phyloP scores from a whole-genome alignment of 2,888 invertebrate species.

The Leptogaster cylindrica region DNA sequence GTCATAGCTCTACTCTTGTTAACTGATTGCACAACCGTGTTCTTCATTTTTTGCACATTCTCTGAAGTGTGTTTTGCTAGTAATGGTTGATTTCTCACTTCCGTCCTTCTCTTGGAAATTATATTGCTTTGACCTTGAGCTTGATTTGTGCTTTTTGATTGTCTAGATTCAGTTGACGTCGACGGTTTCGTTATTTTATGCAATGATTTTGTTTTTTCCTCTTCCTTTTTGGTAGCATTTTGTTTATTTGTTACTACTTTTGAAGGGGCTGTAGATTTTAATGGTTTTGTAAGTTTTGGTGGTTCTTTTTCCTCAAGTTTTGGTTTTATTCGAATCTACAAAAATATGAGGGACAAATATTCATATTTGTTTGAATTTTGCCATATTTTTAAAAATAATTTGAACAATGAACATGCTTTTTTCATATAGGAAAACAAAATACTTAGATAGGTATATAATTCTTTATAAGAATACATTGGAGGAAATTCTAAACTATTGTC shows the following conservation, averaged over 20 bases:
- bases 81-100: constrained; percentile 7
- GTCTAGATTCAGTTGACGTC: background rate
- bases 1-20: constrained; percentile 57
- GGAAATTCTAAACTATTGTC: too few relatives aligned
- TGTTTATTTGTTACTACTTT: background rate
- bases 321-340: constrained; percentile 6
- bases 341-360: background rate
- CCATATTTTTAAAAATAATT: too few relatives aligned
- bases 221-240: background rate
- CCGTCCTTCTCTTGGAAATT: constrained; percentile 12
- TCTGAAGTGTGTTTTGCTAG: constrained; percentile 22
- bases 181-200: constrained; percentile 47
- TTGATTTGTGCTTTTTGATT: background rate
- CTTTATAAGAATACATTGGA: too few relatives aligned
- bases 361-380: too few relatives aligned
- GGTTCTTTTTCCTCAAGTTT: background rate
- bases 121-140: constrained; percentile 40
- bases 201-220: background rate
- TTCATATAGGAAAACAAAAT: too few relatives aligned
- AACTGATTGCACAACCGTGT: constrained; percentile 4
- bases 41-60: background rate
- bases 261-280: background rate
- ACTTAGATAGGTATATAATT: too few relatives aligned
- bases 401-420: too few relatives aligned
- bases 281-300: background rate